Base-by-base conservation (phyloP, 2,888 invertebrate genomes). In the Philhelius pedissequus region DNA sequence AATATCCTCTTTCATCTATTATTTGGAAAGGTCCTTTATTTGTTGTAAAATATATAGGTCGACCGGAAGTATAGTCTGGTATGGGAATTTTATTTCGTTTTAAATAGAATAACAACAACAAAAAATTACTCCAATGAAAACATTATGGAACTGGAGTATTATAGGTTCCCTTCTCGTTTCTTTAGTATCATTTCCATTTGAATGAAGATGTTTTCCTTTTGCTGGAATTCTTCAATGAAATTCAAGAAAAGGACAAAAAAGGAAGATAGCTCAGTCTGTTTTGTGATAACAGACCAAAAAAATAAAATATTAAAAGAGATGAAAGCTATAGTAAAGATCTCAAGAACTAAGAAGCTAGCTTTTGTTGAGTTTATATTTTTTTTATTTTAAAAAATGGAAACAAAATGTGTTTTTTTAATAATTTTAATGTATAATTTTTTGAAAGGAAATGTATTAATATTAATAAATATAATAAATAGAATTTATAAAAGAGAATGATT, bases 61-160 rank as follows among this genome's bases (percentile, higher is more conserved):
- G 56, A 48, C 66, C 56, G 54, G n/a, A n/a, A n/a, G 27, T 66
- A 13, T 6, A 4, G 4, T 22, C 1, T 18, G 54, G 11, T 56
- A 66, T 48, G 38, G 56, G 48, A 56, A 75, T 75, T n/a, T 45
- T 66, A 75, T 66, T 75, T 66, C 22, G 18, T 40, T 45, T 66
- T 56, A 56, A 22, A 56, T 45, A 30, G 18, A 32, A 54, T 20
- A 54, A 54, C 30, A 54, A 54, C 54, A 30, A 30, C 8, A 48
- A 54, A 54, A 54, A 27, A 54, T 54, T 32, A 32, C 54, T 54
- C 20, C 5, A 54, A 32, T 54, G 11, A 66, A 66, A 66, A 56
- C 56, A 66, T 45, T 45, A 54, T 27, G 66, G 56, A 56, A 75
- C 45, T 45, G 56, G 66, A n/a, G n/a, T n/a, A n/a, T n/a, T n/a